Base-by-base conservation (phyloP, 1,140 invertebrate genomes). In the Heliconius himera region DNA sequence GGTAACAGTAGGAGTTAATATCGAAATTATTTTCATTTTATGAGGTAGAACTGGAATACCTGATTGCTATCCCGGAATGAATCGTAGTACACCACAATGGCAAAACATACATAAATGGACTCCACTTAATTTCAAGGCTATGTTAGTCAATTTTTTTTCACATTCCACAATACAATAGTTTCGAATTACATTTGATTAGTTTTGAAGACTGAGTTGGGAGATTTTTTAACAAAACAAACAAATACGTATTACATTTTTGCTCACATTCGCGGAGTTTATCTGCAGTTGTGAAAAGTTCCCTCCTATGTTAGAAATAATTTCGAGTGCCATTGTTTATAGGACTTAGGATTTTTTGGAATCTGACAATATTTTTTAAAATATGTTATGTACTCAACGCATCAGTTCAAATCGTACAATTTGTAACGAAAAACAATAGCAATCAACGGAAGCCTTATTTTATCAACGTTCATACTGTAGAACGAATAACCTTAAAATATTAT, bases 261-360 rank as follows among this genome's bases (percentile, higher is more conserved):
- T 94, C 91, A 93, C 79, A 84, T 87, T 90, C 87, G 80, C 80
- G 84, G 77, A 73, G 74, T 82, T 29, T 84, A 84, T 85, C 79
- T 85, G 88, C 87, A 83, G 91, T 94, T 94, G 92, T 94, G 92
- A 94, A 87, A 81, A 82, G 87, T 90, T 94, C 92, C 92, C 91
- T 94, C 82, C 82, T 81, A 81, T 81, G 77, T 84, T 84, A 93
- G 89, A 87, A 87, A 89, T 92, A 91, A 89, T 91, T 93, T 92
- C 41, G 85, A 90, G 91, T 93, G 90, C 91, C 92, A 93, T 93
- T 83, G 81, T 90, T 91, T 90, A 66, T 91, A 92, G 91, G 79
- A 75, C 87, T 70, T 91, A 91, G 91, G 91, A 86, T 81, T 89
- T 82, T 88, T 90, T 84, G 82, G 86, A 89, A 89, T 88, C 90